phyloP scores from a whole-genome alignment of 2,888 invertebrate species.

The Seira musarum region DNA sequence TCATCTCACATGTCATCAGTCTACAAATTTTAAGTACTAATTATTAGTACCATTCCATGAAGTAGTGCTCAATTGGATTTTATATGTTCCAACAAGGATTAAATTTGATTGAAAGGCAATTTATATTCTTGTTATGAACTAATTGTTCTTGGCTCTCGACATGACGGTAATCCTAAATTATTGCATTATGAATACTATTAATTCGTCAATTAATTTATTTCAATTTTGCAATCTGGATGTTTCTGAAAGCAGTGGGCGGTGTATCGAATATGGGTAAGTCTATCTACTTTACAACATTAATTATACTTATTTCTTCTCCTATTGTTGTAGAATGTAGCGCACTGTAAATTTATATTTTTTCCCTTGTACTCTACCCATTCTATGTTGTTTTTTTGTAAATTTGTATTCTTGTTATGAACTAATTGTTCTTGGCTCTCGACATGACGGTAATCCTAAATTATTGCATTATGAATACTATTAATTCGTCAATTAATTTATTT shows the following conservation, averaged over 20 bases:
- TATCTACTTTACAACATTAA: background rate
- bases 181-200: background rate
- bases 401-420: no score
- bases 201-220: background rate
- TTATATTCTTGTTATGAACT: no score
- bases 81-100: no score
- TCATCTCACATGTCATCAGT: no score
- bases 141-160: background rate
- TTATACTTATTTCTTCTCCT: background rate
- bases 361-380: background rate
- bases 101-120: no score
- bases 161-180: background rate
- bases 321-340: background rate
- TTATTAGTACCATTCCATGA: no score
- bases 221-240: conserved; percentile 12
- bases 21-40: no score
- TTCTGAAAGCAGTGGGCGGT: conserved; percentile 64
- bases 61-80: no score
- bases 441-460: background rate
- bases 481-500: background rate
- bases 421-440: background rate
- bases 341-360: no score
- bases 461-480: background rate
- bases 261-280: conserved; percentile 67
- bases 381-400: background rate